These are phyloP conservation scores for Stigmatopora nigra DNA, from an alignment of 2,113 vertebrate genomes.

Conservation along the genomic window DNA sequence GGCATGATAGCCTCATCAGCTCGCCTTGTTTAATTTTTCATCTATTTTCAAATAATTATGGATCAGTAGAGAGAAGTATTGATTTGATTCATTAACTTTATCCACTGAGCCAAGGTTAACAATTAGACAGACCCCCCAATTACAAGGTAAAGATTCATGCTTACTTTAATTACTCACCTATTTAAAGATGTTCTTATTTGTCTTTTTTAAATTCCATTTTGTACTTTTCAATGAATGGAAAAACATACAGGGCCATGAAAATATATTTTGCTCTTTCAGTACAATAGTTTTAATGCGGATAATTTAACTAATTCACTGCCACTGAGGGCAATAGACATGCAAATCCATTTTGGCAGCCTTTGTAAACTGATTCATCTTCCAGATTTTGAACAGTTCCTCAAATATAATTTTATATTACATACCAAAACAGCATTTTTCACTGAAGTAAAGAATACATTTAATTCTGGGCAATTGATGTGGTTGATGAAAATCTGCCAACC, in stretches of 20 bases:
- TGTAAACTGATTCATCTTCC: too few species aligned
- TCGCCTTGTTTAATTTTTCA: constrained; percentile 96
- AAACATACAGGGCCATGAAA: not conserved
- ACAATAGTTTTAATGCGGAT: not conserved
- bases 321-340: too few species aligned
- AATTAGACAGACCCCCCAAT: constrained; percentile 92
- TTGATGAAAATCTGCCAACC: too few species aligned
- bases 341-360: too few species aligned
- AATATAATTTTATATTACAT: too few species aligned
- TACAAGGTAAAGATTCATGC: constrained; percentile 77
- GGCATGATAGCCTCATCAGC: constrained; percentile 89
- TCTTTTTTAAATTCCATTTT: constrained; percentile 42
- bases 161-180: constrained; percentile 80
- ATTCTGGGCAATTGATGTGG: too few species aligned
- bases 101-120: constrained; percentile 94
- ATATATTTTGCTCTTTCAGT: not conserved
- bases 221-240: not conserved
- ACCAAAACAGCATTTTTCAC: too few species aligned
- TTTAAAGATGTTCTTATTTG: constrained; percentile 67
- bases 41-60: constrained; percentile 99
- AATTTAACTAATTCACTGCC: too few species aligned
- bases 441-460: too few species aligned
- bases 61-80: constrained; percentile 97
- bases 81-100: constrained; percentile 98
- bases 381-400: too few species aligned